Evolutionary conservation across 2,888 invertebrate species (phyloP).

Genomic region (Drosophila maculinotata): DNA sequence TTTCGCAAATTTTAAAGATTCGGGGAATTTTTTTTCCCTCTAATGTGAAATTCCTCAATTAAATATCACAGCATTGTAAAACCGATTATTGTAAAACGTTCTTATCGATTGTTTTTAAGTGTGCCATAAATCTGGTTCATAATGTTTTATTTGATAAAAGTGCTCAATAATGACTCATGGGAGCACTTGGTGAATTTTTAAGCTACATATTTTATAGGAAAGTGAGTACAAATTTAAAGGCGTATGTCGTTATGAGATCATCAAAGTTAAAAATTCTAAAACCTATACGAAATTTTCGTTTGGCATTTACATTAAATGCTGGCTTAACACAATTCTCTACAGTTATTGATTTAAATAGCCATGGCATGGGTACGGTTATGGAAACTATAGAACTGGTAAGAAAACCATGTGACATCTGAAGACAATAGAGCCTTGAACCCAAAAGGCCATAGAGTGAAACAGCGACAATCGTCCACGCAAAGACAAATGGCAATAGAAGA

Average conservation of each 20-base stretch:
- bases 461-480: conserved; percentile 62
- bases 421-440: conserved; percentile 57
- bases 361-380: conserved; percentile 29
- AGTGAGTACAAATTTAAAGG: not conserved
- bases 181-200: not conserved
- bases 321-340: conserved; percentile 53
- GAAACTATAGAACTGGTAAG: conserved; percentile 33
- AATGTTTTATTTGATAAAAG: conserved; percentile 16
- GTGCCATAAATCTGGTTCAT: conserved; percentile 24
- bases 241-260: conserved; percentile 36
- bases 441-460: conserved; percentile 43
- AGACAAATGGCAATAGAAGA: conserved; percentile 54
- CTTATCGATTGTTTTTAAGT: conserved; percentile 30
- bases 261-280: conserved; percentile 1
- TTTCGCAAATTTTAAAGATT: not conserved
- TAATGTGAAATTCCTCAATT: conserved; percentile 2
- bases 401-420: conserved; percentile 50
- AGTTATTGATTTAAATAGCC: conserved; percentile 48
- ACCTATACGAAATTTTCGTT: conserved; percentile 32
- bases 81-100: conserved; percentile 5
- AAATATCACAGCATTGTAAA: conserved; percentile 1
- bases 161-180: conserved; percentile 21
- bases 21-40: conserved; percentile 3
- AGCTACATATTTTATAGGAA: too few species aligned
- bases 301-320: conserved; percentile 74